These are phyloP conservation scores for Morelia viridis DNA, from an alignment of 2,797 vertebrate genomes.

Conservation along the genomic window DNA sequence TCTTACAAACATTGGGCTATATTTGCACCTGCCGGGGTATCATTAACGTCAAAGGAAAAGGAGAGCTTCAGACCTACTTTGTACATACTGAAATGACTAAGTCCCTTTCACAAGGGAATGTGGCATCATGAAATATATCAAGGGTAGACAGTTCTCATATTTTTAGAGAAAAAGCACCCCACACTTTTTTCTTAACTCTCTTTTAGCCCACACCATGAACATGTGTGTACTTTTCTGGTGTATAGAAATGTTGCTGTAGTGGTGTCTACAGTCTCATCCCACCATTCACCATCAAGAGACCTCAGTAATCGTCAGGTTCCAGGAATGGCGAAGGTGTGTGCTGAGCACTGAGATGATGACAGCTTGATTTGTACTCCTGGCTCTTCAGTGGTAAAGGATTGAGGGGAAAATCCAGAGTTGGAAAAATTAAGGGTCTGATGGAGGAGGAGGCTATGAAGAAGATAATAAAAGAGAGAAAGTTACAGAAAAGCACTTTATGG, in stretches of 20 bases:
- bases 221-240: constrained; percentile 68
- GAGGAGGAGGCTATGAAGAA: constrained; percentile 10
- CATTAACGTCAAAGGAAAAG: constrained; percentile 98
- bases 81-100: constrained; percentile 95
- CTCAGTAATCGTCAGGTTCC: constrained; percentile 60
- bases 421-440: background rate
- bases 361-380: constrained; percentile 68
- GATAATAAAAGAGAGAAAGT: constrained; percentile 43
- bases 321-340: constrained; percentile 45
- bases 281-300: constrained; percentile 65
- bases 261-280: constrained; percentile 68
- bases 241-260: constrained; percentile 68
- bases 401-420: constrained; percentile 20
- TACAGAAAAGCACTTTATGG: constrained; percentile 63
- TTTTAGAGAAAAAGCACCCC: constrained; percentile 61
- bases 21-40: constrained; percentile 93
- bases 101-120: constrained; percentile 91
- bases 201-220: constrained; percentile 58
- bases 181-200: constrained; percentile 68
- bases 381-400: constrained; percentile 51
- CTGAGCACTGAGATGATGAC: constrained; percentile 62
- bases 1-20: constrained; percentile 88
- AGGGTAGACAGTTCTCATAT: constrained; percentile 46
- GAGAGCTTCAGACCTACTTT: constrained; percentile 94
- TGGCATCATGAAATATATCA: constrained; percentile 83